Conservation (phyloP, 1,140 invertebrate species). For the Ditylenchus dipsaci region DNA sequence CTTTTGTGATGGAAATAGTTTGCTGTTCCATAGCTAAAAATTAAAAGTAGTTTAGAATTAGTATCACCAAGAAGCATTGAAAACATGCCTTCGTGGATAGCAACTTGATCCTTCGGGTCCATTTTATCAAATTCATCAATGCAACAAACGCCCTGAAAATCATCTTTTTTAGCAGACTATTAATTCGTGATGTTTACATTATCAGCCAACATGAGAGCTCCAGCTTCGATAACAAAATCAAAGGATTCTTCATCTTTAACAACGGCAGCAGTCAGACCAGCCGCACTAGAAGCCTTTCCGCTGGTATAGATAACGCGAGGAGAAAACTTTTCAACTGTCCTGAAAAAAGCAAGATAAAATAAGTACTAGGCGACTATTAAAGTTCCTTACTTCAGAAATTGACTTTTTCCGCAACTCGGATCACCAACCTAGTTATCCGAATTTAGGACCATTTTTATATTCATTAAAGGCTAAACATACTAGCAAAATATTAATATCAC, state of each 20-base stretch:
- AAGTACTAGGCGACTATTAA: background rate
- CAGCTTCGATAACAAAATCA: slow-evolving; percentile 98
- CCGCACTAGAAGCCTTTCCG: slow-evolving; percentile 93
- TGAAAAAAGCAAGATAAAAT: slow-evolving; percentile 31
- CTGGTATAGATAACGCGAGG: slow-evolving; percentile 95
- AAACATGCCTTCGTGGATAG: slow-evolving; percentile 77
- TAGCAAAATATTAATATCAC: slow-evolving; percentile 82
- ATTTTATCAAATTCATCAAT: slow-evolving; percentile 99
- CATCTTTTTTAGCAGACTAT: too few species aligned
- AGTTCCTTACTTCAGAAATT: slow-evolving; percentile 81
- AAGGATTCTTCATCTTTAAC: slow-evolving; percentile 93
- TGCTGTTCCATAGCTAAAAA: slow-evolving; percentile 93
- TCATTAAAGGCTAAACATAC: too few species aligned
- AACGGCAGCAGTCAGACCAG: slow-evolving; percentile 94
- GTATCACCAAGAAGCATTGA: too few species aligned
- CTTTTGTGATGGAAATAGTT: slow-evolving; percentile 97
- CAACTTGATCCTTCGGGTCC: slow-evolving; percentile 93
- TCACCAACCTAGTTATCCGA: slow-evolving; percentile 89
- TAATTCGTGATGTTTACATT: slow-evolving; percentile 64
- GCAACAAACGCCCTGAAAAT: slow-evolving; percentile 79
- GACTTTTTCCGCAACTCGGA: slow-evolving; percentile 96
- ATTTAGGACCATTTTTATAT: too few species aligned
- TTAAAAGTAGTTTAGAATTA: too few species aligned
- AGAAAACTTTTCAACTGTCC: slow-evolving; percentile 81
- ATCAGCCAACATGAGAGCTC: slow-evolving; percentile 96